These are phyloP conservation scores for Peromyscus melanophrys DNA, from an alignment of 2,797 vertebrate genomes.

Conservation along the genomic window DNA sequence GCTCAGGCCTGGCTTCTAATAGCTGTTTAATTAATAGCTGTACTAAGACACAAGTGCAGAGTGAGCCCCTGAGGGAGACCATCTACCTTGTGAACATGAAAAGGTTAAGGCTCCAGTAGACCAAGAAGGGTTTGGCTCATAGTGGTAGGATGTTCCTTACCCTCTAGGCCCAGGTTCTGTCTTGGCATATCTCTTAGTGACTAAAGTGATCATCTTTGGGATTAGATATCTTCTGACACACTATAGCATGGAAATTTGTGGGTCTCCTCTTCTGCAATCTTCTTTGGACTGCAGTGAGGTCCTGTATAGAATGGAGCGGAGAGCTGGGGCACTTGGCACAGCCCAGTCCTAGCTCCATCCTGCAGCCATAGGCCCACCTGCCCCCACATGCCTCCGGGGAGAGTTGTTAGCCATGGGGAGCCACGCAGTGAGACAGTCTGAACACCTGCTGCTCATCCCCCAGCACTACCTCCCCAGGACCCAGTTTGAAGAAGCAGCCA, in stretches of 20 bases:
- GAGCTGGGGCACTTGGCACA: background rate
- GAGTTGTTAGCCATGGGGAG: too few species aligned
- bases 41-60: background rate
- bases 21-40: slow-evolving; percentile 16
- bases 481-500: background rate
- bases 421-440: background rate
- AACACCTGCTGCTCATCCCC: background rate
- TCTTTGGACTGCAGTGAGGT: background rate
- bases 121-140: background rate
- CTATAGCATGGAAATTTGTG: background rate
- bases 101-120: slow-evolving; percentile 1
- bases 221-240: background rate
- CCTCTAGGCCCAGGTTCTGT: background rate
- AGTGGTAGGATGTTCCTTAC: background rate
- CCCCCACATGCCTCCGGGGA: fast-evolving
- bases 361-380: background rate
- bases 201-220: too few species aligned
- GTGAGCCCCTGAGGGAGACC: background rate
- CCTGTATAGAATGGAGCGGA: background rate
- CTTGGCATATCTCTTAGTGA: background rate
- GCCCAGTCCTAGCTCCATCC: background rate
- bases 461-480: background rate
- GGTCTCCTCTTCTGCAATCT: too few species aligned
- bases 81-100: background rate
- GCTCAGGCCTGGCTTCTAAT: background rate